These are phyloP conservation scores for Toxostoma redivivum DNA, from an alignment of 2,113 vertebrate genomes.

Conservation along the genomic window DNA sequence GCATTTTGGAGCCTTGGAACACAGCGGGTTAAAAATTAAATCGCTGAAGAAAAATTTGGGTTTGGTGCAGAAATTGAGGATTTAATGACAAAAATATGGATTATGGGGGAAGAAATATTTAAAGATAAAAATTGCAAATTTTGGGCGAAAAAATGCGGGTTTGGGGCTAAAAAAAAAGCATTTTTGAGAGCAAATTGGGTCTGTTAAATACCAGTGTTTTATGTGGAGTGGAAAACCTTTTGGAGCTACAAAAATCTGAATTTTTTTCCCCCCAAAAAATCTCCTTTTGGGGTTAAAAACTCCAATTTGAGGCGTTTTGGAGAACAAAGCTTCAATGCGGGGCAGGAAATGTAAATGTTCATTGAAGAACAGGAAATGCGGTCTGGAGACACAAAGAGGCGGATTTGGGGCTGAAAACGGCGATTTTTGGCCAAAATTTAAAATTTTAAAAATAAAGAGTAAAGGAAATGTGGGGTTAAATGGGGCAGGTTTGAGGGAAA, in stretches of 20 bases:
- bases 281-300: fast-evolving
- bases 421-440: fast-evolving
- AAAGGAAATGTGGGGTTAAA: fast-evolving
- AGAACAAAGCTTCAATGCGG: background rate
- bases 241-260: fast-evolving
- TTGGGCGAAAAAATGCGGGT: fast-evolving
- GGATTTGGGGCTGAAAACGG: fast-evolving
- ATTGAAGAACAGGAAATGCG: background rate
- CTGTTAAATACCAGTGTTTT: fast-evolving
- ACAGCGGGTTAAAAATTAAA: fast-evolving
- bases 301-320: fast-evolving
- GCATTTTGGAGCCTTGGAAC: fast-evolving
- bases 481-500: fast-evolving
- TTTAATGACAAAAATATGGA: fast-evolving
- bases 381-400: background rate
- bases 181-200: fast-evolving
- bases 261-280: background rate
- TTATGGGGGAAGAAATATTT: fast-evolving
- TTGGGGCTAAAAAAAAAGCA: fast-evolving
- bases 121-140: fast-evolving
- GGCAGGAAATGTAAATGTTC: background rate
- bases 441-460: fast-evolving
- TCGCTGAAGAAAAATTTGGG: fast-evolving
- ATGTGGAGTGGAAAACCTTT: fast-evolving
- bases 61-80: fast-evolving